phyloP scores from a whole-genome alignment of 2,888 invertebrate genomes.

The Gymnocheta viridis region DNA sequence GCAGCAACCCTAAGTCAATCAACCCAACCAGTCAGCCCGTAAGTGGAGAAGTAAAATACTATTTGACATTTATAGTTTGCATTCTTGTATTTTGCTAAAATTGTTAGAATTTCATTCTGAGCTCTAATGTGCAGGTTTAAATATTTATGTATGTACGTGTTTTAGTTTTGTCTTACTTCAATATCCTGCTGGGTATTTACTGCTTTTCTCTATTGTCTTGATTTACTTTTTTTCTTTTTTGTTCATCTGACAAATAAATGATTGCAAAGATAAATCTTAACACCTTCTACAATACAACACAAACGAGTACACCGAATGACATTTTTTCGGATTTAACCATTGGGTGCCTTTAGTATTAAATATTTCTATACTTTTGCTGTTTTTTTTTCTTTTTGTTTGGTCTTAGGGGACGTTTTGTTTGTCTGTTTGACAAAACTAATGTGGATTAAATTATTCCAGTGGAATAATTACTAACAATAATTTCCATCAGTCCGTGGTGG shows the following conservation, averaged over 20 bases:
- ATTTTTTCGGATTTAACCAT: conserved; percentile 71
- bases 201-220: conserved; percentile 57
- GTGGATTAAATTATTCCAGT: conserved; percentile 72
- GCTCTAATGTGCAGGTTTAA: conserved; percentile 5
- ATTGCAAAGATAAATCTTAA: conserved; percentile 81
- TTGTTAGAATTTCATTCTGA: conserved; percentile 4
- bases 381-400: conserved; percentile 2
- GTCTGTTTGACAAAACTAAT: conserved; percentile 59
- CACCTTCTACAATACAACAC: conserved; percentile 79
- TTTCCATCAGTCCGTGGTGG: conserved; percentile 30
- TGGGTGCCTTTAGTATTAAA: conserved; percentile 61
- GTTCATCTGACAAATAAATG: conserved; percentile 72
- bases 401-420: conserved; percentile 51
- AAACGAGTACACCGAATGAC: conserved; percentile 74
- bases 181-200: conserved; percentile 68
- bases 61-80: conserved; percentile 54
- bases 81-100: conserved; percentile 13
- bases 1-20: conserved; percentile 33
- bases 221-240: background rate
- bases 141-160: background rate
- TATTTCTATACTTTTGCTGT: conserved; percentile 5
- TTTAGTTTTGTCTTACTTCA: conserved; percentile 10
- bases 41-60: conserved; percentile 30
- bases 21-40: background rate
- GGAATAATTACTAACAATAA: conserved; percentile 70